These are phyloP conservation scores for Meghimatium bilineatum DNA, from an alignment of 2,888 invertebrate species.

Conservation along the genomic window DNA sequence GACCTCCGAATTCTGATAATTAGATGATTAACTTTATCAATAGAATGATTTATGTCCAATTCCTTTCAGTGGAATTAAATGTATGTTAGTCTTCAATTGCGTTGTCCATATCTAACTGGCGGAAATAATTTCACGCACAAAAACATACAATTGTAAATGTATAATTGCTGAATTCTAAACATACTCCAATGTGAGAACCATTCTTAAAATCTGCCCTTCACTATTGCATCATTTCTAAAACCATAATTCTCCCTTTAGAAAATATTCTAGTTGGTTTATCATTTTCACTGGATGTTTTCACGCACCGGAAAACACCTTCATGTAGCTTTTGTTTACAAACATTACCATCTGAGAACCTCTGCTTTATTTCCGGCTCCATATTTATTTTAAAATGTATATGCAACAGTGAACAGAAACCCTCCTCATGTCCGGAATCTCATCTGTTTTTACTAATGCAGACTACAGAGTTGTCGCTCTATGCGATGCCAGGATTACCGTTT, in stretches of 20 bases:
- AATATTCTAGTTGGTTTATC: not conserved
- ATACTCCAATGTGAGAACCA: too few relatives aligned
- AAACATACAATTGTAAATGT: too few relatives aligned
- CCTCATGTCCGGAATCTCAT: not conserved
- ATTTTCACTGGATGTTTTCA: not conserved
- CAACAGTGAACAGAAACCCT: not conserved
- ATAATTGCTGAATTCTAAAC: too few relatives aligned
- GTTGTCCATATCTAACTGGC: too few relatives aligned
- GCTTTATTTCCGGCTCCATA: not conserved
- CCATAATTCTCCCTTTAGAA: not conserved
- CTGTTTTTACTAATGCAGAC: not conserved
- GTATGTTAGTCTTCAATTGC: too few relatives aligned
- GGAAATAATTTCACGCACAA: too few relatives aligned
- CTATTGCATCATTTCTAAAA: constrained; percentile 11
- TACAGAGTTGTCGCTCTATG: not conserved
- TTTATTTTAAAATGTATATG: not conserved
- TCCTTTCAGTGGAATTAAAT: too few relatives aligned
- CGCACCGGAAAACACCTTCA: not conserved
- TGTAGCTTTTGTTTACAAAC: constrained; percentile 25
- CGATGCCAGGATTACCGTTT: not conserved
- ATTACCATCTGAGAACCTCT: not conserved
- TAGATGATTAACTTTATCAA: too few relatives aligned
- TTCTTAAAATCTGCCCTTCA: too few relatives aligned
- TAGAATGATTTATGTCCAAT: too few relatives aligned
- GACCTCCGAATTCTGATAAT: too few relatives aligned